These are phyloP conservation scores for Frankliniella intonsa DNA, from an alignment of 2,888 invertebrate species.

Conservation along the genomic window DNA sequence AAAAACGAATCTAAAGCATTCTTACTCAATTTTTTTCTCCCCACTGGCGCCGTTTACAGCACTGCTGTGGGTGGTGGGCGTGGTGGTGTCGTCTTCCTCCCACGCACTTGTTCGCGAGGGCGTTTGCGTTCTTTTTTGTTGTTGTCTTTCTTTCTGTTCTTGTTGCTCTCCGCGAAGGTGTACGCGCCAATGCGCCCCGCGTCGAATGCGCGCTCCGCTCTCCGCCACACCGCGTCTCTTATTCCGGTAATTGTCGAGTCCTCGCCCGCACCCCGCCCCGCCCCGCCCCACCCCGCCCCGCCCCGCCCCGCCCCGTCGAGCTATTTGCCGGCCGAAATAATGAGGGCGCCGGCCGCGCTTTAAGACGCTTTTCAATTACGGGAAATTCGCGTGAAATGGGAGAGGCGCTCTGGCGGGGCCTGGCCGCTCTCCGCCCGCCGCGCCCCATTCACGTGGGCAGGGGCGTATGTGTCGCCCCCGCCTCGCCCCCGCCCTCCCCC, in stretches of 20 bases:
- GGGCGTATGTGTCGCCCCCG: not conserved
- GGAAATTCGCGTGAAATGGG: constrained; percentile 24
- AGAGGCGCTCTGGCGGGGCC: not conserved
- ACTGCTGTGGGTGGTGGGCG: not conserved
- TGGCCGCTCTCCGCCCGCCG: too few relatives aligned
- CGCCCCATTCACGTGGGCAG: too few relatives aligned
- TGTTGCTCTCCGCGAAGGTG: not conserved
- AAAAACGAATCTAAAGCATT: too few relatives aligned
- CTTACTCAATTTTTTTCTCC: too few relatives aligned
- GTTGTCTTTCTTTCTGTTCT: too few relatives aligned
- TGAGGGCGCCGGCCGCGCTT: constrained; percentile 17
- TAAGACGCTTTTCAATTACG: constrained; percentile 25
- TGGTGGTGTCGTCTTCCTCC: not conserved
- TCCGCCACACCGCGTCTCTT: not conserved
- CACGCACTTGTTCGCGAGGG: too few relatives aligned
- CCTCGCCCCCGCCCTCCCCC: not conserved
- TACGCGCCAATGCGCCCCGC: not conserved
- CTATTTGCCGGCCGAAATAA: constrained; percentile 25
- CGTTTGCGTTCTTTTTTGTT: too few relatives aligned
- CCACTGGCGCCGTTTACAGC: too few relatives aligned
- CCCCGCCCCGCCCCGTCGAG: not conserved
- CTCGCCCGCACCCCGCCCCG: not conserved
- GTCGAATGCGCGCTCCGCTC: not conserved
- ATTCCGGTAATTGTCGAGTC: constrained; percentile 10
- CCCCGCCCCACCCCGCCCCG: not conserved